Evolutionary conservation across 2,113 vertebrate species (phyloP).

Genomic region (Calyptommatus sinebrachiatus): DNA sequence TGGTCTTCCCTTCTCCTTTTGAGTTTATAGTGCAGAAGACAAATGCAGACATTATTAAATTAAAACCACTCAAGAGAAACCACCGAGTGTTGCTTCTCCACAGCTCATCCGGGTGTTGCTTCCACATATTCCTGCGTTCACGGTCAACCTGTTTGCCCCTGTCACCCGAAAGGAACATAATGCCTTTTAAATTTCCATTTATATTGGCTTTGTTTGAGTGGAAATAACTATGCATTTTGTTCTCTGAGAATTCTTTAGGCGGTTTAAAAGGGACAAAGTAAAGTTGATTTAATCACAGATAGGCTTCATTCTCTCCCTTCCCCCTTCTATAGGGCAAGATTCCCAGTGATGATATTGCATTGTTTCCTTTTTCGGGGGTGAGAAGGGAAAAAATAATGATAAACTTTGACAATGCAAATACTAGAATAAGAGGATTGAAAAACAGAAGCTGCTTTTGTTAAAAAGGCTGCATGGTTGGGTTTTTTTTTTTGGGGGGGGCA

Average conservation of each 20-base stretch:
- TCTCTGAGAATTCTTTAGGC: conserved; percentile 40
- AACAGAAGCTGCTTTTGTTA: not conserved
- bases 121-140: not conserved
- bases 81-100: not conserved
- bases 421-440: conserved; percentile 1
- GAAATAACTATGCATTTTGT: conserved; percentile 44
- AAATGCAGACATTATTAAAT: conserved; percentile 19
- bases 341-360: conserved; percentile 37
- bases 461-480: not conserved
- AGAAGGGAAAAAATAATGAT: not conserved
- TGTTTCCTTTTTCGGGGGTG: conserved; percentile 9
- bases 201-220: conserved; percentile 26
- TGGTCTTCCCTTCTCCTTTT: not conserved
- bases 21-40: not conserved
- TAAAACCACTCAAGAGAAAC: accelerated
- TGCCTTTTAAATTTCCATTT: conserved; percentile 48
- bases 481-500: conserved; percentile 4
- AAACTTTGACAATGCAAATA: conserved; percentile 28
- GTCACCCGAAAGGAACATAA: conserved; percentile 25
- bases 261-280: conserved; percentile 56
- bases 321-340: conserved; percentile 37
- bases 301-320: conserved; percentile 33
- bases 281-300: conserved; percentile 47
- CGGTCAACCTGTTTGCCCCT: not conserved
- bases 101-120: not conserved